Evolutionary conservation across 2,113 vertebrate species (phyloP).

Genomic region (Hemichromis elongatus): DNA sequence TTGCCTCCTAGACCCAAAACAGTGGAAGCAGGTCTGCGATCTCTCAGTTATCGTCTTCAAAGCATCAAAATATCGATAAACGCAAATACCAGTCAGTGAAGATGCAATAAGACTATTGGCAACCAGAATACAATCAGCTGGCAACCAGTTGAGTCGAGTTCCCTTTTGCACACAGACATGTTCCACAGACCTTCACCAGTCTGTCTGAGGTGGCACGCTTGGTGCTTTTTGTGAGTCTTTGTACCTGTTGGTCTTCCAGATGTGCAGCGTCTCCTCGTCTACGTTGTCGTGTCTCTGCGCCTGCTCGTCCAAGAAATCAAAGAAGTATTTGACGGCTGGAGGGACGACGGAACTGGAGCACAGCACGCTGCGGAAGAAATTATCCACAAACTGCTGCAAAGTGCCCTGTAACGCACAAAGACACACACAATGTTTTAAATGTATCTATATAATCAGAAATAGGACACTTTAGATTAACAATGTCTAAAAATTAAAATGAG

Average conservation of each 20-base stretch:
- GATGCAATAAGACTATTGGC: neutral
- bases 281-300: conserved; percentile 89
- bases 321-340: conserved; percentile 95
- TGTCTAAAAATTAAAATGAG: neutral
- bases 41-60: neutral
- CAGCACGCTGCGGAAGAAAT: conserved; percentile 92
- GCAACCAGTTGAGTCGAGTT: neutral
- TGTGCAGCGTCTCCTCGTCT: conserved; percentile 96
- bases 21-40: neutral
- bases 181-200: neutral
- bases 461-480: neutral
- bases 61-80: neutral
- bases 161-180: neutral
- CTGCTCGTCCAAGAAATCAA: conserved; percentile 97
- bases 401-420: conserved; percentile 80
- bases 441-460: neutral
- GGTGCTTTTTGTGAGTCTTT: neutral
- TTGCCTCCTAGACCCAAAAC: neutral
- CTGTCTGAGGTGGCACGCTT: neutral
- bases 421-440: neutral
- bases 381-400: conserved; percentile 95
- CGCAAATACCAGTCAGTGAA: neutral
- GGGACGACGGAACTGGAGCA: conserved; percentile 83
- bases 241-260: conserved; percentile 99
- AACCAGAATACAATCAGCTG: neutral